These are phyloP conservation scores for Seladonia tumulorum DNA, from an alignment of 2,888 invertebrate species.

Conservation along the genomic window DNA sequence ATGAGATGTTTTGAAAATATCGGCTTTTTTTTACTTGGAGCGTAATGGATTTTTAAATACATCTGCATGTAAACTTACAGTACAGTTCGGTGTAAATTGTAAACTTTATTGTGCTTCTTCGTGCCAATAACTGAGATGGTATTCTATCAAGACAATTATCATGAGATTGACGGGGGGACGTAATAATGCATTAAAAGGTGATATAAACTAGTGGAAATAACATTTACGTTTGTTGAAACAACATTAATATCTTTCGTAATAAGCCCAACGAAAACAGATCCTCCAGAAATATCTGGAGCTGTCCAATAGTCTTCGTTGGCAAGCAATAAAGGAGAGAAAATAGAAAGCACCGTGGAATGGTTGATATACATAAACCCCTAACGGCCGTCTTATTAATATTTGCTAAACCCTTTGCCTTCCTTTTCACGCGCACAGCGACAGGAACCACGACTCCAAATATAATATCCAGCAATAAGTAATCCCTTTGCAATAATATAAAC, in stretches of 20 bases:
- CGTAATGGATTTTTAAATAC: not conserved
- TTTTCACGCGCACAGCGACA: conserved; percentile 9
- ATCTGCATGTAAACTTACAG: not conserved
- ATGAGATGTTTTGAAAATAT: not conserved
- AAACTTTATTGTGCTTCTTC: not conserved
- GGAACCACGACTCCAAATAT: conserved; percentile 10
- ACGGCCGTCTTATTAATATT: conserved; percentile 69
- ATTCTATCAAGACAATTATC: not conserved
- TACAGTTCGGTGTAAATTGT: not conserved
- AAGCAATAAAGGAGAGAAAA: conserved; percentile 33
- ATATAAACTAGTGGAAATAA: not conserved
- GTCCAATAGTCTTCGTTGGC: not conserved
- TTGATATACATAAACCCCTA: conserved; percentile 23
- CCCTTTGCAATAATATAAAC: not conserved
- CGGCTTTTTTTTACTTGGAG: not conserved
- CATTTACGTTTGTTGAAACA: conserved; percentile 6
- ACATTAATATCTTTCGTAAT: not conserved
- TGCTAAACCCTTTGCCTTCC: conserved; percentile 57
- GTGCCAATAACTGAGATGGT: not conserved
- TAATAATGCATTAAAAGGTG: not conserved
- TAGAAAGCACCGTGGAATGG: conserved; percentile 8
- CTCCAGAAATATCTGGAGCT: not conserved
- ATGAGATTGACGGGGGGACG: not conserved
- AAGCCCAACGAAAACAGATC: not conserved
- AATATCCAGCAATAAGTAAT: conserved; percentile 22